phyloP scores from a whole-genome alignment of 2,113 vertebrate species.

The Hepsetus odoe region DNA sequence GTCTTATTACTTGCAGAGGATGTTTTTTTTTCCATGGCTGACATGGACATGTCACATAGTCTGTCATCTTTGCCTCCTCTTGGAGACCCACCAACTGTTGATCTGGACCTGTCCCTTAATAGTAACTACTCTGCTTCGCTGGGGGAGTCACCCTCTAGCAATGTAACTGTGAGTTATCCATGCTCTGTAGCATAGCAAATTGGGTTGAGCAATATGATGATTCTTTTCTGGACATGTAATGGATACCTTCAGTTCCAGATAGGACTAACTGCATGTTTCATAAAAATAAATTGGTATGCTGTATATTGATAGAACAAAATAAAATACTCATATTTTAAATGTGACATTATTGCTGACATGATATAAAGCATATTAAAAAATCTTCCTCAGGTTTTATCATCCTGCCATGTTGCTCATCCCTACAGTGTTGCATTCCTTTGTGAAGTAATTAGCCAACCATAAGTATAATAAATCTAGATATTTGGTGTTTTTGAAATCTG shows the following conservation, averaged over 20 bases:
- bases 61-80: constrained; percentile 94
- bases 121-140: constrained; percentile 91
- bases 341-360: too few species aligned
- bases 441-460: neutral
- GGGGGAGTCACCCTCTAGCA: constrained; percentile 86
- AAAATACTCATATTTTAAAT: too few species aligned
- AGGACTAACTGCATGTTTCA: too few species aligned
- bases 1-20: constrained; percentile 81
- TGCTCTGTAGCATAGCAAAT: neutral
- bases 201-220: too few species aligned
- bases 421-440: neutral
- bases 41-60: constrained; percentile 99
- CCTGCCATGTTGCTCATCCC: too few species aligned
- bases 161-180: constrained; percentile 76
- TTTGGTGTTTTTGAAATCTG: constrained; percentile 25
- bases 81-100: constrained; percentile 92
- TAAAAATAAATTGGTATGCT: too few species aligned
- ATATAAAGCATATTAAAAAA: too few species aligned
- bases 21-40: constrained; percentile 99
- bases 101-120: constrained; percentile 92
- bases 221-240: too few species aligned
- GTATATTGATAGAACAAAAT: too few species aligned
- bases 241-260: too few species aligned
- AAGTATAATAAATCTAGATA: neutral
- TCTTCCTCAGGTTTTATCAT: too few species aligned